Evolutionary conservation across 2,888 invertebrate genomes (phyloP), one percentile per base, ranked within the genome.

Genomic region (Dorcus hopei): DNA sequence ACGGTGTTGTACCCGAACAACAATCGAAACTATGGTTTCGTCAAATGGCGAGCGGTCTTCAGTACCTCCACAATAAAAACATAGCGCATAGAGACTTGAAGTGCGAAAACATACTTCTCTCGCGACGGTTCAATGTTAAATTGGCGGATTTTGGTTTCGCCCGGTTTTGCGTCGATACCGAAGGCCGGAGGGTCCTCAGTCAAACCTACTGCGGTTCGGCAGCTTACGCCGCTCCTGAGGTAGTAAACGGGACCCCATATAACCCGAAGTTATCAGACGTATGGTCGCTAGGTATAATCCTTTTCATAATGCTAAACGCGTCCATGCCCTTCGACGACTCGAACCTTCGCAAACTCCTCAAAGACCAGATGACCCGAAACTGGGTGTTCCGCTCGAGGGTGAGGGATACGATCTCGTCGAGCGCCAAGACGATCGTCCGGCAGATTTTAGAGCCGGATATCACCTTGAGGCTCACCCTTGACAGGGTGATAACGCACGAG

Each of bases 121-220:
- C 92, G n/a, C 84, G 88, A 64, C 85, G 89, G 63, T 91, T 91
- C 75, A 93, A 93, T 75, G 89, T 95, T 7, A 96, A 96, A 78
- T 80, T 97, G 53, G 94, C 95, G 2, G 96, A 97, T 80, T 97
- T 97, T 76, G 96, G 97, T 33, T 96, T 96, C 77, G 92, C 95
- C 1, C 85, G 94, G 65, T 91, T 88, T 72, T 91, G 91, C 75
- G 82, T 86, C 0, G 87, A 90, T 69, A 81, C 83, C 1, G 85
- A 85, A 51, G 91, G 92, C 51, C 83, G 88, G 54, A 82, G 90
- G 40, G 86, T 92, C 4, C 83, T 93, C 57, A 95, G 95, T 70
- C 86, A 90, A 74, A 96, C 97, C 0, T 97, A 92, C 73, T 97
- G 97, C 75, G 97, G 97, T n/a, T 96, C 95, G 3, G 94, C 95